Percentiles rank a stretch among this genome's conserved stretches.
Conservation (phyloP, 2,113 vertebrate species). For the Nothocercus julius region DNA sequence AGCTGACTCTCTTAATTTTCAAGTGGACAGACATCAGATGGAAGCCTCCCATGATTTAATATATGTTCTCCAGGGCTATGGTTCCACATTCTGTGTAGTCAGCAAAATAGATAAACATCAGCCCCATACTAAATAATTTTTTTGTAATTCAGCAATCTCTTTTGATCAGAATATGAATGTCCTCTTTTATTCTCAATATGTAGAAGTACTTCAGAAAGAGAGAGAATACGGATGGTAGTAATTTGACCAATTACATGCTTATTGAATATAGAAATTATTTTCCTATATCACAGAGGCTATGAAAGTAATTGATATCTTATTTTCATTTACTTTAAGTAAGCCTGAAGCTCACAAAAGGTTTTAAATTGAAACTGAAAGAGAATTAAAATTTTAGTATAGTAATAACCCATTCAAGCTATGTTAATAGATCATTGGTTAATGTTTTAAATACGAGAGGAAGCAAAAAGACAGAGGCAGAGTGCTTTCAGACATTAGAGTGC, state of each 20-base stretch:
- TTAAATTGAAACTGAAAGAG: background rate
- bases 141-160: background rate
- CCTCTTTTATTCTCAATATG: background rate
- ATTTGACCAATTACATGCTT: background rate
- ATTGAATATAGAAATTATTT: background rate
- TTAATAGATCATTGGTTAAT: constrained; percentile 14
- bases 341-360: background rate
- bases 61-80: background rate
- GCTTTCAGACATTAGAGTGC: background rate
- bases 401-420: background rate
- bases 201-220: background rate
- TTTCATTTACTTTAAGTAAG: background rate
- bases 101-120: background rate
- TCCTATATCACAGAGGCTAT: background rate
- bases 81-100: background rate
- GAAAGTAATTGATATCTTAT: background rate
- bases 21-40: background rate
- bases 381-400: background rate
- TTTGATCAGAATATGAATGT: background rate
- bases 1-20: background rate
- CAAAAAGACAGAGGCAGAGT: background rate
- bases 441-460: background rate
- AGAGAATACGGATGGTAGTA: background rate
- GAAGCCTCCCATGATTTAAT: background rate
- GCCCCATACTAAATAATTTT: background rate